These are phyloP conservation scores for Cottoperca gobio DNA, from an alignment of 2,797 vertebrate species.

Conservation along the genomic window DNA sequence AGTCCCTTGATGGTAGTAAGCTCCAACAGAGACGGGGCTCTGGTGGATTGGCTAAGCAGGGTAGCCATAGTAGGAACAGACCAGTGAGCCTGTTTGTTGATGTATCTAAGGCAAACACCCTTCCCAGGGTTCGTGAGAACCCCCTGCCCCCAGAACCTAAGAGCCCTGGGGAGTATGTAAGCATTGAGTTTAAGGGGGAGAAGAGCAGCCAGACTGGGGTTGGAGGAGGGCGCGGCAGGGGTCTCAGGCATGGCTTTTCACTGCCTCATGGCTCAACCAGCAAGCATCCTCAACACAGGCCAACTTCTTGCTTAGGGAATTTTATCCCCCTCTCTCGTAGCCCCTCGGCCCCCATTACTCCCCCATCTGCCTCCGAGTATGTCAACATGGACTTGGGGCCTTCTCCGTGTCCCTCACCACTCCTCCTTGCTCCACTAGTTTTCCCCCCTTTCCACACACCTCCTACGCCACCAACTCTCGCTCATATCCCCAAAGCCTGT, in stretches of 20 bases:
- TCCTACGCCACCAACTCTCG: conserved; percentile 74
- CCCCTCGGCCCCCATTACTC: conserved; percentile 73
- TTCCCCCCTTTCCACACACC: conserved; percentile 82
- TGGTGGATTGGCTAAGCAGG: conserved; percentile 71
- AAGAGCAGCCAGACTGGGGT: conserved; percentile 45
- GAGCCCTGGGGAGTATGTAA: conserved; percentile 87
- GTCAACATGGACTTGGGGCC: conserved; percentile 82
- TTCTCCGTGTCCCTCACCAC: conserved; percentile 81
- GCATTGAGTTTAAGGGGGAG: conserved; percentile 84
- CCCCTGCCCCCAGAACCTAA: conserved; percentile 84
- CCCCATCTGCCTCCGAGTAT: conserved; percentile 76
- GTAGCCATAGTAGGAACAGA: conserved; percentile 71
- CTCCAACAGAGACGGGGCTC: conserved; percentile 69
- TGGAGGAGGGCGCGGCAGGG: conserved; percentile 57
- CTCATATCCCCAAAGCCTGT: conserved; percentile 68
- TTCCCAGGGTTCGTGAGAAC: conserved; percentile 85
- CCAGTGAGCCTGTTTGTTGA: conserved; percentile 86
- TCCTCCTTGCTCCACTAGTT: conserved; percentile 77
- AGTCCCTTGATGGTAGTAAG: conserved; percentile 70
- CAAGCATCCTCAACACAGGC: conserved; percentile 71
- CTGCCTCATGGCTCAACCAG: conserved; percentile 64
- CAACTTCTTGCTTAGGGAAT: conserved; percentile 79
- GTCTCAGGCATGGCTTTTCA: conserved; percentile 67
- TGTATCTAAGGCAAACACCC: conserved; percentile 86
- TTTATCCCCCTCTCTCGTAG: conserved; percentile 76